Conservation (phyloP, 35 echinoderm and acorn worm genomes). For the Chiridota heheva region DNA sequence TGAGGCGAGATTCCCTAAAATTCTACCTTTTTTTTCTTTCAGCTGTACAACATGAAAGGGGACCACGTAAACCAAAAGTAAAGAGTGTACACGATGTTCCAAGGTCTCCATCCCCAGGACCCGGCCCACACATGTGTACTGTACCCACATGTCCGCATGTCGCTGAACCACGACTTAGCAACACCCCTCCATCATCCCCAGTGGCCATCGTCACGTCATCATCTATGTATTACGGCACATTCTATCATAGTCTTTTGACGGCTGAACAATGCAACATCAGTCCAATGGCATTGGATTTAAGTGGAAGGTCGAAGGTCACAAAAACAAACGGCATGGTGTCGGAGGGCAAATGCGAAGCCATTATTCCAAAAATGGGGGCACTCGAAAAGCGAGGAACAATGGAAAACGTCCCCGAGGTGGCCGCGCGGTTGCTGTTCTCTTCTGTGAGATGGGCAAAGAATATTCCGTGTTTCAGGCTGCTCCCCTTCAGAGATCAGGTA, state of each 20-base stretch:
- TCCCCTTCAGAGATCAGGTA: constrained; percentile 95
- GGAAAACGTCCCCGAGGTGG: constrained; percentile 77
- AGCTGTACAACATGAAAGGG: constrained; percentile 98
- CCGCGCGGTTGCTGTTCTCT: constrained; percentile 83
- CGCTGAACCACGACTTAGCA: constrained; percentile 39
- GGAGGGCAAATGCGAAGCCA: not conserved
- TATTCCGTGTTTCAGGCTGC: constrained; percentile 86
- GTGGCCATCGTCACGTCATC: constrained; percentile 57
- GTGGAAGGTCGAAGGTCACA: constrained; percentile 24
- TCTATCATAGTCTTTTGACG: constrained; percentile 94
- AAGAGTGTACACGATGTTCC: too few species aligned
- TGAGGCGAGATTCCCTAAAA: not conserved
- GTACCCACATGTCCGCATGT: not conserved
- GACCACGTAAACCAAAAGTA: constrained; percentile 86
- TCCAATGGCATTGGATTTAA: constrained; percentile 75
- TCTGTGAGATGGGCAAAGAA: constrained; percentile 98
- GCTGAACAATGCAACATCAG: constrained; percentile 97
- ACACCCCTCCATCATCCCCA: constrained; percentile 29
- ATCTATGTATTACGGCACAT: constrained; percentile 94
- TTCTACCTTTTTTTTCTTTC: not conserved
- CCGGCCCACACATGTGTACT: constrained; percentile 15
- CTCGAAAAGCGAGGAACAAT: not conserved
- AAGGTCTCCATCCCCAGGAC: not conserved
- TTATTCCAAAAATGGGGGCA: constrained; percentile 1
- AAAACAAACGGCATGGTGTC: not conserved